A percentile compares a stretch with the other conserved stretches of the same genome.
Evolutionary conservation across 1,140 invertebrate genomes (phyloP).

Genomic region (Drosophila varians): DNA sequence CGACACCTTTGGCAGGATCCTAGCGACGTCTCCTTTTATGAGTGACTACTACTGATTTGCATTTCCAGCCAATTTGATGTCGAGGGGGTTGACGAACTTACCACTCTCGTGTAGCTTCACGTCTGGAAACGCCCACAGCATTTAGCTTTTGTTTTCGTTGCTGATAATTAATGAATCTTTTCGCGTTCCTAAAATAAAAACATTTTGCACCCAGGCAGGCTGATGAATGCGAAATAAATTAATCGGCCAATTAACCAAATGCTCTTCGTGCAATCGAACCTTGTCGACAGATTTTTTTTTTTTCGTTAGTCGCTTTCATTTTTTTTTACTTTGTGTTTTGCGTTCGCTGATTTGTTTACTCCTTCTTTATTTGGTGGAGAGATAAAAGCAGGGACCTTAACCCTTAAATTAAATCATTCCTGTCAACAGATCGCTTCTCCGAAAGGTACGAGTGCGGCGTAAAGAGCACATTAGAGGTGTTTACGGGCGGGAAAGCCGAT

Average conservation of each 20-base stretch:
- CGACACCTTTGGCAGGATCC: constrained; percentile 31
- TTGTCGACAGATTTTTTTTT: neutral
- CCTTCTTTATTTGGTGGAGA: neutral
- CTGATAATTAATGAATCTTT: constrained; percentile 30
- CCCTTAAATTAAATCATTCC: constrained; percentile 27
- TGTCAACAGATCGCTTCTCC: constrained; percentile 16
- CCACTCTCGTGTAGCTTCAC: too few species aligned
- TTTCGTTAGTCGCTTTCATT: constrained; percentile 13
- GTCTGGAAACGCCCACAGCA: neutral
- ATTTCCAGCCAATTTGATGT: constrained; percentile 11
- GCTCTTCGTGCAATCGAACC: constrained; percentile 11
- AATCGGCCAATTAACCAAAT: constrained; percentile 47
- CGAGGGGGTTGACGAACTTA: constrained; percentile 19
- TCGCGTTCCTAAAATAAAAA: constrained; percentile 30
- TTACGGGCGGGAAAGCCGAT: constrained; percentile 34
- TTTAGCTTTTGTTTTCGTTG: constrained; percentile 15
- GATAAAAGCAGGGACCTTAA: neutral
- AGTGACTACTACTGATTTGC: constrained; percentile 14
- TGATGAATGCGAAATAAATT: constrained; percentile 45
- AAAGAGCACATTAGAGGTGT: constrained; percentile 36
- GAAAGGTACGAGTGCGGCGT: constrained; percentile 18
- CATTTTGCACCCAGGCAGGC: neutral
- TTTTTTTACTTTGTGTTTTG: constrained; percentile 3
- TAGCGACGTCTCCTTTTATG: neutral
- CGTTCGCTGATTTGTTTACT: constrained; percentile 4